phyloP scores from a whole-genome alignment of 2,797 vertebrate species.

The Amniataba percoides region DNA sequence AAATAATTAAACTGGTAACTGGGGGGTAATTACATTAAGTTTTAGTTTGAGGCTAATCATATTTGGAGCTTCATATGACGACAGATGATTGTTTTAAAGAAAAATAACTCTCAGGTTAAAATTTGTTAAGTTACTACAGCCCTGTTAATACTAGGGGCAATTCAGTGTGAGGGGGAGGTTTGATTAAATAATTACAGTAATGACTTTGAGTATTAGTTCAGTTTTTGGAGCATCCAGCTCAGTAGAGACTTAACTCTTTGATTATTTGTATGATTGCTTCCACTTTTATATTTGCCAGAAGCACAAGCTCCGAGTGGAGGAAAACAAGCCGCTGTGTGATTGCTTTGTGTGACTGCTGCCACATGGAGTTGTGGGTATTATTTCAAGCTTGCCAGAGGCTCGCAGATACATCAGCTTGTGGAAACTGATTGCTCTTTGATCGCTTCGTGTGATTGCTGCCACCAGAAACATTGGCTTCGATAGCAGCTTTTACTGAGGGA shows the following conservation, averaged over 20 bases:
- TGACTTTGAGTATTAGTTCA: conserved; percentile 29
- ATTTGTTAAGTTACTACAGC: conserved; percentile 10
- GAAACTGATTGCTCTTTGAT: conserved; percentile 58
- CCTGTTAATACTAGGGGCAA: neutral
- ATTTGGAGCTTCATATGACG: neutral
- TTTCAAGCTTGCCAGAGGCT: conserved; percentile 46
- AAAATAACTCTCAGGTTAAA: conserved; percentile 12
- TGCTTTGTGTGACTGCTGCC: conserved; percentile 53
- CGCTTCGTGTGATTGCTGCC: conserved; percentile 25
- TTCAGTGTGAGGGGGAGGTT: conserved; percentile 16
- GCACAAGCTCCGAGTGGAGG: conserved; percentile 11
- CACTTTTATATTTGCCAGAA: conserved; percentile 40
- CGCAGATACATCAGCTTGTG: conserved; percentile 25
- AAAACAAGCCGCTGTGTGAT: conserved; percentile 37
- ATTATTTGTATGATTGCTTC: conserved; percentile 50
- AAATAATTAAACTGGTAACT: neutral
- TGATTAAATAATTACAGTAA: conserved; percentile 50
- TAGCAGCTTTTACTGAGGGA: neutral
- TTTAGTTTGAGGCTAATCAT: conserved; percentile 11
- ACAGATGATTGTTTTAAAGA: neutral
- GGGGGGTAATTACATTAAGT: neutral
- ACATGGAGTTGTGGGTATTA: conserved; percentile 30
- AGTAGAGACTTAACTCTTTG: conserved; percentile 16
- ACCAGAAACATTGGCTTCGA: conserved; percentile 28
- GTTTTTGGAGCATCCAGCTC: conserved; percentile 20